A percentile compares a stretch with the other conserved stretches of the same genome.
Evolutionary conservation across 2,113 vertebrate species (phyloP).

Genomic region (Dolichallabes microphthalmus): DNA sequence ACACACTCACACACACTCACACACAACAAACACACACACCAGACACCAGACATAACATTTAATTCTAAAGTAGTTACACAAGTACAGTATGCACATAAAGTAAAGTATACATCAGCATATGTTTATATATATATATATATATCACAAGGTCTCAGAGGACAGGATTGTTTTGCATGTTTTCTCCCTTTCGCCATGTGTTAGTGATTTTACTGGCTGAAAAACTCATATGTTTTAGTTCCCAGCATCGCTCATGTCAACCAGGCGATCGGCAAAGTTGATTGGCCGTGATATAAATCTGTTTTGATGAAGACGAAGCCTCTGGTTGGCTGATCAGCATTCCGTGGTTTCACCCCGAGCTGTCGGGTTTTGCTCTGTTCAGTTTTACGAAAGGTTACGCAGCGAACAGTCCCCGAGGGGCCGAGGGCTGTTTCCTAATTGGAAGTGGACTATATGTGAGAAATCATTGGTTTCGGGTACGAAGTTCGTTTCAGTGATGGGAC

Average conservation of each 20-base stretch:
- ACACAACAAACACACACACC: neutral
- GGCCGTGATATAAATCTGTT: conserved; percentile 53
- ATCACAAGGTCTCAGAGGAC: conserved; percentile 50
- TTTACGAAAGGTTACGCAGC: conserved; percentile 49
- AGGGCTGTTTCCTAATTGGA: conserved; percentile 43
- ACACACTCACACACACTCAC: neutral
- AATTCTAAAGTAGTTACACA: neutral
- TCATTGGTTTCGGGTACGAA: conserved; percentile 49
- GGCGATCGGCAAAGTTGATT: conserved; percentile 47
- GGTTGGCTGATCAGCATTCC: conserved; percentile 51
- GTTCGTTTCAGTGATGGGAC: conserved; percentile 39
- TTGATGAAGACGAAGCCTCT: conserved; percentile 50
- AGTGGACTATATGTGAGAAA: conserved; percentile 47
- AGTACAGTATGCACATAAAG: neutral
- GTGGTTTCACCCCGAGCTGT: conserved; percentile 45
- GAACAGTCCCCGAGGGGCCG: conserved; percentile 41
- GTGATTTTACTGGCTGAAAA: conserved; percentile 67
- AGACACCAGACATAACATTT: neutral
- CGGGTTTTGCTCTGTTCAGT: conserved; percentile 38
- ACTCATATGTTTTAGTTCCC: conserved; percentile 57
- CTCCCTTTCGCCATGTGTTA: conserved; percentile 64
- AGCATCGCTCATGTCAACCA: conserved; percentile 57
- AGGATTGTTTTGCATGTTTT: conserved; percentile 50
- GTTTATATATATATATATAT: conserved; percentile 58
- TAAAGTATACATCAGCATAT: neutral